phyloP scores from a whole-genome alignment of 2,113 vertebrate species.

The Protobothrops flavoviridis region DNA sequence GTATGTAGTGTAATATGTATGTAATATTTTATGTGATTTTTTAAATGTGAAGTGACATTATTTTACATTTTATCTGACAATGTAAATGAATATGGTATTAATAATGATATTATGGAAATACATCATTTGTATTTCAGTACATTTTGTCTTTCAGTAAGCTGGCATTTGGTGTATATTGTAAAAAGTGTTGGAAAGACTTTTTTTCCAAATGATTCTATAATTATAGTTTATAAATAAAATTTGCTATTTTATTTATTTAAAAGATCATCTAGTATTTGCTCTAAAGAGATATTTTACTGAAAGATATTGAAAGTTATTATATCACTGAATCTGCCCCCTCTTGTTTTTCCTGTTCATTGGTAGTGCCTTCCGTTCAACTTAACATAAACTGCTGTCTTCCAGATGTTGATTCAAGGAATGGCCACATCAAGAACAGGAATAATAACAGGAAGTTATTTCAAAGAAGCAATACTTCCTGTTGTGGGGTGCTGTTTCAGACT shows the following conservation, averaged over 20 bases:
- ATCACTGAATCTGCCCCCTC: background rate
- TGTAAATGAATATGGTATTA: background rate
- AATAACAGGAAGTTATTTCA: constrained; percentile 3
- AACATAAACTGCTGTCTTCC: background rate
- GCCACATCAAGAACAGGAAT: background rate
- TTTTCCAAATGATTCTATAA: background rate
- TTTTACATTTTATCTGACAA: background rate
- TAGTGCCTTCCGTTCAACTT: background rate
- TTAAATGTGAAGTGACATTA: background rate
- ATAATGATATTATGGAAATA: background rate
- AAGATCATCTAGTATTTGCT: background rate
- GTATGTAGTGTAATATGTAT: background rate
- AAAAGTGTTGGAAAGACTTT: background rate
- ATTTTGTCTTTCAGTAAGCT: background rate
- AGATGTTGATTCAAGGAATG: background rate
- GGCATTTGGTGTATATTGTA: background rate
- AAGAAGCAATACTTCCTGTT: constrained; percentile 1
- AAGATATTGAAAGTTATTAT: background rate
- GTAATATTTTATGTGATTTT: background rate
- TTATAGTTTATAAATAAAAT: background rate
- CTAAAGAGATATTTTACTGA: background rate
- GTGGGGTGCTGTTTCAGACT: background rate
- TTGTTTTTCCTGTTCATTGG: constrained; percentile 6
- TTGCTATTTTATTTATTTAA: background rate
- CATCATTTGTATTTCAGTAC: background rate